Percentiles rank a stretch among this genome's conserved stretches.
Evolutionary conservation across 35 echinoderm and acorn worm species (phyloP).

Genomic region (Ophiothrix spiculata): DNA sequence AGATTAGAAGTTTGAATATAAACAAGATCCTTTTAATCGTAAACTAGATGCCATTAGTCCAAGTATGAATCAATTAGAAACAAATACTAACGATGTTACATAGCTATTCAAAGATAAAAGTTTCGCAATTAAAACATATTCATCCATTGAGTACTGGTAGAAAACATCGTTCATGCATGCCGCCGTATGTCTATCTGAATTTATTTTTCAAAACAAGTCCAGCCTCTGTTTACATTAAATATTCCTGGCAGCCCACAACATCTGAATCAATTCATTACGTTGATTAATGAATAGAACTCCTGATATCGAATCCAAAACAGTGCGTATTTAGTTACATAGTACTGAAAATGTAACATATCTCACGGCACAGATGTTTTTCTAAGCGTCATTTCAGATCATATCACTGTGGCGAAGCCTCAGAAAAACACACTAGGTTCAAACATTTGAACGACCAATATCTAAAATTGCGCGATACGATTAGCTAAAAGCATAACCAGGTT

Average conservation of each 20-base stretch:
- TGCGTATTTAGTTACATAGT: not conserved
- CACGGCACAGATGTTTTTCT: not conserved
- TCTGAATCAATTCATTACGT: not conserved
- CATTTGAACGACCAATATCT: not conserved
- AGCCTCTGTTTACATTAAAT: not conserved
- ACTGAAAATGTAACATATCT: slow-evolving; percentile 1
- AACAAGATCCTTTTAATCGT: not conserved
- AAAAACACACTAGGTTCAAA: not conserved
- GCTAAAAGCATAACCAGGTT: not conserved
- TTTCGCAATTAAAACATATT: not conserved
- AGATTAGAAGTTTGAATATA: not conserved
- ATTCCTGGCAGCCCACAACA: not conserved
- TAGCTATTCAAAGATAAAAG: not conserved
- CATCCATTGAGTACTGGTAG: too few relatives aligned
- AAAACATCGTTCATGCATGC: not conserved
- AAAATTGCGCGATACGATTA: not conserved
- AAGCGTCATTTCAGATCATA: not conserved
- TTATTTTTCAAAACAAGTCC: not conserved
- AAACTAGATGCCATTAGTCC: not conserved
- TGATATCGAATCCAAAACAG: not conserved
- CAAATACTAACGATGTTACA: not conserved
- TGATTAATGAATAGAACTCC: not conserved
- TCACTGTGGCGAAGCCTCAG: not conserved
- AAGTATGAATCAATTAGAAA: not conserved
- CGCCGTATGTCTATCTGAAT: not conserved